Base-by-base conservation (phyloP, 2,888 invertebrate species). In the Dryomyza anilis region DNA sequence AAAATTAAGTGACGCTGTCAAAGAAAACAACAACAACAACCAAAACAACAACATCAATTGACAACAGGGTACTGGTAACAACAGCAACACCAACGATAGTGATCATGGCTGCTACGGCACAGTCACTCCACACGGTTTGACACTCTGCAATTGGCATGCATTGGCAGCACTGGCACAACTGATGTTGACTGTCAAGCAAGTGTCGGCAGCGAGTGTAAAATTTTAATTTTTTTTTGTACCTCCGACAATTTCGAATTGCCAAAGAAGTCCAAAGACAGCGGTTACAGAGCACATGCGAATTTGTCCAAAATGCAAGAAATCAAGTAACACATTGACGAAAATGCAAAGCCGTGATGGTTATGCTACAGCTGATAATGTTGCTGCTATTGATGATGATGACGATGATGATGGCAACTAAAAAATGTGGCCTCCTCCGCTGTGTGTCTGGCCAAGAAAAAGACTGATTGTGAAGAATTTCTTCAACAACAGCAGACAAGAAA, bases 401-500 rank as follows among this genome's bases (percentile, higher is more conserved):
- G 46, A 43, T 43, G 12, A 45, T 43, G 43, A 16, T 43, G 7
- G 43, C 19, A 16, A 43, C 6, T 16, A 1, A 43, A 43, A 43
- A n/a, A 39, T 5, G 25, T n/a, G 25, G 6, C 12, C 56, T 29
- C 50, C 52, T 19, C 33, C 52, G 39, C 19, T 19, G 39, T 25
- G 23, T n/a, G n/a, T n/a, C n/a, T n/a, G n/a, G n/a, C n/a, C n/a
- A n/a, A 25, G 48, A 39, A 36, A 21, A 53, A 61, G 61, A 46
- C 63, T 65, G 63, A 61, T 64, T 66, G 63, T 62, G 52, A 60
- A 36, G 63, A 53, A 61, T 56, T 65, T 56, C 65, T 62, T 29
- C 60, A 58, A 60, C 58, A 67, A 69, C 78, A 78, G 78, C 79
- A 80, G 81, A 83, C 83, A 83, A 81, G 83, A 80, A 83, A 83